These are phyloP conservation scores for Pangasius sanitwongsei DNA, from an alignment of 2,797 vertebrate genomes.

Conservation along the genomic window DNA sequence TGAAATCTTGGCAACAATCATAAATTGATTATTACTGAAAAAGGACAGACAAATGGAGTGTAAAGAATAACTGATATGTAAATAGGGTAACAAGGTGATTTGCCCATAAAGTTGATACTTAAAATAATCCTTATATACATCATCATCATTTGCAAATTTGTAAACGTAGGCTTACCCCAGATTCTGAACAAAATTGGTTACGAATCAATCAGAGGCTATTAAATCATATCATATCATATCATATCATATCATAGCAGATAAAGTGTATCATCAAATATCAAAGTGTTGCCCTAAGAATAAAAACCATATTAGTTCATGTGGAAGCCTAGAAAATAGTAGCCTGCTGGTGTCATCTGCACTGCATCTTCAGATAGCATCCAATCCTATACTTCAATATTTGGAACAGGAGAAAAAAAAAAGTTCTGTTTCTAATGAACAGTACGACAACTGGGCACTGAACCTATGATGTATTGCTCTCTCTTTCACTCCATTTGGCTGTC, in stretches of 20 bases:
- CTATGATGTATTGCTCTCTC: slow-evolving; percentile 37
- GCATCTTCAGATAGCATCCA: not conserved
- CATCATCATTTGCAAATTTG: not conserved
- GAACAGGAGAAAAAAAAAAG: slow-evolving; percentile 8
- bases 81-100: not conserved
- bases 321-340: not conserved
- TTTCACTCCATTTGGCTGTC: slow-evolving; percentile 41
- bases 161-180: not conserved
- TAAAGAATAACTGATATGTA: not conserved
- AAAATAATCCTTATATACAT: not conserved
- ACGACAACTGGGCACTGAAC: slow-evolving; percentile 32
- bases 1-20: not conserved
- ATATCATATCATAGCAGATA: not conserved
- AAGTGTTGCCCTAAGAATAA: not conserved
- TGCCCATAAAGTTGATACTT: not conserved
- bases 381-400: slow-evolving; percentile 29
- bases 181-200: not conserved
- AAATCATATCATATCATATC: not conserved
- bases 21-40: not conserved
- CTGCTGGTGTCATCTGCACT: not conserved
- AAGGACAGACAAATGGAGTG: not conserved
- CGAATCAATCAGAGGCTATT: not conserved
- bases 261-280: not conserved
- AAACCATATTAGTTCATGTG: not conserved
- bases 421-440: slow-evolving; percentile 28